These are phyloP conservation scores for Lepus americanus DNA, from an alignment of 2,113 vertebrate genomes.

Conservation along the genomic window DNA sequence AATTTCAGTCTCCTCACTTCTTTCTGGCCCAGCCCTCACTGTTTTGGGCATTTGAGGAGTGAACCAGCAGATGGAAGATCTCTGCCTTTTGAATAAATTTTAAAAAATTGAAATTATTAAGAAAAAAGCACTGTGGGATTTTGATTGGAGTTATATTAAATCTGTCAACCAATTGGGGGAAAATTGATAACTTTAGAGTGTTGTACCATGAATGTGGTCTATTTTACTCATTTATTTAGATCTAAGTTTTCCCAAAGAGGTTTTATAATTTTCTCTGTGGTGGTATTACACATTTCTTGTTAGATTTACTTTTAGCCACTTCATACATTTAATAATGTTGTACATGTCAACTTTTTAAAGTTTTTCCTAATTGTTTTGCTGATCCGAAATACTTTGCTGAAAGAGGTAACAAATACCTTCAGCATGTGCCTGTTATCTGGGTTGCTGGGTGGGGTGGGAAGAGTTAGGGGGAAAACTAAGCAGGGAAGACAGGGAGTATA, in stretches of 20 bases:
- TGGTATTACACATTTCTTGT: slow-evolving; percentile 44
- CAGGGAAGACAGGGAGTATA: not conserved
- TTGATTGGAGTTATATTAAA: slow-evolving; percentile 40
- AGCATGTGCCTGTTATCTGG: not conserved
- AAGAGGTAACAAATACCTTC: not conserved
- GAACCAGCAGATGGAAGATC: too few species aligned
- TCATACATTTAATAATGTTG: slow-evolving; percentile 52
- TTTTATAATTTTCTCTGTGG: slow-evolving; percentile 27
- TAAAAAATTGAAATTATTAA: too few species aligned
- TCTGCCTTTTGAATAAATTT: too few species aligned
- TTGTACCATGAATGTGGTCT: not conserved
- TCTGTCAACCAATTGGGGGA: slow-evolving; percentile 25
- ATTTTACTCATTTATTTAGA: slow-evolving; percentile 7
- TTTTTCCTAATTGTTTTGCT: slow-evolving; percentile 37
- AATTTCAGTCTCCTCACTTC: too few species aligned
- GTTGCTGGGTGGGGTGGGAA: not conserved
- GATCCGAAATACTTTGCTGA: not conserved
- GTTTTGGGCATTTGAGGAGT: too few species aligned
- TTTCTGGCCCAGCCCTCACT: too few species aligned
- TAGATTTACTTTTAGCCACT: slow-evolving; percentile 46
- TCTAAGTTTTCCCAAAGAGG: slow-evolving; percentile 7
- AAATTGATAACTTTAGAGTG: slow-evolving; percentile 10
- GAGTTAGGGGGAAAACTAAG: slow-evolving; percentile 12
- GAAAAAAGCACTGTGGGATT: slow-evolving; percentile 1
- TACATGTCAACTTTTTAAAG: not conserved